A percentile compares a stretch with the other conserved stretches of the same genome.
Conservation (phyloP, 2,888 invertebrate genomes). For the Eristalinus aeneus region DNA sequence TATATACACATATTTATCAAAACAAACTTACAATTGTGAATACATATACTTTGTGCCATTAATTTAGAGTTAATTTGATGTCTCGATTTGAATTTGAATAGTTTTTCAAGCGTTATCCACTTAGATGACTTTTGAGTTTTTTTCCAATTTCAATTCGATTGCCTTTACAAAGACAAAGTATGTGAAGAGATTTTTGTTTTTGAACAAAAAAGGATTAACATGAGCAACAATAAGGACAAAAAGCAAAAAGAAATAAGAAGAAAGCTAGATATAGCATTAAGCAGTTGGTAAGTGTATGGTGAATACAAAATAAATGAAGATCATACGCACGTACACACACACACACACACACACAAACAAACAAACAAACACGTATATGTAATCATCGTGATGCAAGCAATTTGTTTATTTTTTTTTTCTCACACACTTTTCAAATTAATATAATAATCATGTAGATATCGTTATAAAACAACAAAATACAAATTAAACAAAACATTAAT, state of each 20-base stretch:
- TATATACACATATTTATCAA: conserved; percentile 28
- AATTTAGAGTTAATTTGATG: conserved; percentile 7
- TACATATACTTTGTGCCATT: conserved; percentile 59
- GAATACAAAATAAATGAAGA: conserved; percentile 20
- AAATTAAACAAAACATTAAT: conserved; percentile 9
- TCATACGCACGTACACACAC: neutral
- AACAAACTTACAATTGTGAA: conserved; percentile 16
- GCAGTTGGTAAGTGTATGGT: conserved; percentile 37
- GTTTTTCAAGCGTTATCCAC: neutral
- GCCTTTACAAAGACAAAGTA: conserved; percentile 41
- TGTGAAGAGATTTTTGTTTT: neutral
- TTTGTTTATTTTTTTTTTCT: neutral
- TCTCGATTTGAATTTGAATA: conserved; percentile 6
- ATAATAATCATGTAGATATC: conserved; percentile 53
- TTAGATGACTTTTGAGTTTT: conserved; percentile 43
- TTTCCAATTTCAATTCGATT: conserved; percentile 68
- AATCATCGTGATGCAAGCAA: conserved; percentile 42
- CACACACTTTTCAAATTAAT: neutral
- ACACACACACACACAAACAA: too few relatives aligned
- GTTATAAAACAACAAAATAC: conserved; percentile 43
- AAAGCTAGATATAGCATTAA: conserved; percentile 35
- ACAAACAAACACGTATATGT: too few relatives aligned
- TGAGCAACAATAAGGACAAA: conserved; percentile 68
- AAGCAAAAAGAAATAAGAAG: conserved; percentile 17
- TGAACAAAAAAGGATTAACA: conserved; percentile 24